Evolutionary conservation across 2,113 vertebrate genomes (phyloP), one percentile per base, ranked within the genome.

Genomic region (Balaenoptera acutorostrata): DNA sequence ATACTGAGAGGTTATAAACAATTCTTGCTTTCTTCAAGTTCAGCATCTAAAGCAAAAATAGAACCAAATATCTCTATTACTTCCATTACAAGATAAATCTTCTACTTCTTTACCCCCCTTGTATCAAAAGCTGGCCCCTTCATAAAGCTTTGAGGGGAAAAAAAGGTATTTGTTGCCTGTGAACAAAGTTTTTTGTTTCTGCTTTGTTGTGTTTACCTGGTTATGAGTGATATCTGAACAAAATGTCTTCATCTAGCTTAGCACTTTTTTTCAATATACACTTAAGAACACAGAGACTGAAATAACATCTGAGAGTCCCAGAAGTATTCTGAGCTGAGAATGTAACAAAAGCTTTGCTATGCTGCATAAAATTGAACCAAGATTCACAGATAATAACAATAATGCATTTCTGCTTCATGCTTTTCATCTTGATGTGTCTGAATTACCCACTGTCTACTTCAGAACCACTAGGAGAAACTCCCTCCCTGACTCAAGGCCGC

Each of bases 71-170:
- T 96, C 96, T 96, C 97, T 95, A 90, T 92, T 97, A 61, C 97
- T 98, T 97, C 83, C 80, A 97, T 98, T 98, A 97, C 87, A 68
- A 97, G 97, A 97, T 97, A 98, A 98, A 91, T 41, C 66, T 97
- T 97, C 88, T 75, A 97, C 64, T 91, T 95, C 74, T 95, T 93
- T 97, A 49, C 36, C 9, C 36, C 46, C 82, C 88, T 93, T 96
- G 74, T 95, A 90, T 41, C 89, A 90, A 93, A 85, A 49, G 41
- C 55, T 39, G 14, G 88, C 59, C 39, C 71, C 89, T 96, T 90
- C 88, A 72, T 89, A 81, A 95, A 83, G 36, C 77, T 69, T 41
- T 72, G 31, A 83, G 17, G 13, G 49, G 25, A 41, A 41, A 27
- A 66, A 64, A 64, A 92, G 55, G 57, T 44, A 84, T 90, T 87